Percentiles rank a stretch among this genome's conserved stretches.
These are phyloP conservation scores for Gymnarchus niloticus DNA, from an alignment of 2,113 vertebrate species.

Conservation along the genomic window DNA sequence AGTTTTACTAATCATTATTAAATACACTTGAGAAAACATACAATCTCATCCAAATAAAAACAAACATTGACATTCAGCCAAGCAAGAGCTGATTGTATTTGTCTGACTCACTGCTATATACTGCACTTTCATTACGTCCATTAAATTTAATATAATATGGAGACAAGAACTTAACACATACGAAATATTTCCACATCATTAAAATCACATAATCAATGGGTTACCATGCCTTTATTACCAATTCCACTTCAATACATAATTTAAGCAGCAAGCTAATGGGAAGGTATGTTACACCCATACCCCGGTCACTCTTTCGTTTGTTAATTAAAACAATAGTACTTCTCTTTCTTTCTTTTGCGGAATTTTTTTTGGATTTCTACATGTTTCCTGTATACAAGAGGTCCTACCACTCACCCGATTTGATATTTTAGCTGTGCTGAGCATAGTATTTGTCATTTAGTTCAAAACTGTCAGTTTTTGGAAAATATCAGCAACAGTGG, in stretches of 20 bases:
- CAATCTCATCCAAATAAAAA: not conserved
- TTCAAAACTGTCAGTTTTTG: not conserved
- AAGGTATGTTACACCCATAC: not conserved
- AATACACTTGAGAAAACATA: not conserved
- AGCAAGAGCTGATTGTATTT: not conserved
- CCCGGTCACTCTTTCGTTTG: not conserved
- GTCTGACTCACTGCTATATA: too few relatives aligned
- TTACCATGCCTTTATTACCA: too few relatives aligned
- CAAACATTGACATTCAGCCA: not conserved
- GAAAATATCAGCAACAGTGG: not conserved
- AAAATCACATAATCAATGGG: not conserved
- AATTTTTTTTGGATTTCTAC: not conserved
- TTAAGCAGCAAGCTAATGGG: not conserved
- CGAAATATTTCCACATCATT: not conserved
- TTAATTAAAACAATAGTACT: not conserved
- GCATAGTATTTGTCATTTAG: not conserved
- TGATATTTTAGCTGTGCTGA: not conserved
- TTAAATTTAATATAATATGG: not conserved
- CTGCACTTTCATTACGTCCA: too few relatives aligned
- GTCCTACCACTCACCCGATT: not conserved
- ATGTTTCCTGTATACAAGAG: not conserved
- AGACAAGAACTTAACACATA: not conserved
- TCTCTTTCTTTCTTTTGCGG: not conserved
- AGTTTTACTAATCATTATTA: not conserved
- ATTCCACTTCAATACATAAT: not conserved